phyloP scores from a whole-genome alignment of 2,113 vertebrate genomes.

The Ardeotis arabs region DNA sequence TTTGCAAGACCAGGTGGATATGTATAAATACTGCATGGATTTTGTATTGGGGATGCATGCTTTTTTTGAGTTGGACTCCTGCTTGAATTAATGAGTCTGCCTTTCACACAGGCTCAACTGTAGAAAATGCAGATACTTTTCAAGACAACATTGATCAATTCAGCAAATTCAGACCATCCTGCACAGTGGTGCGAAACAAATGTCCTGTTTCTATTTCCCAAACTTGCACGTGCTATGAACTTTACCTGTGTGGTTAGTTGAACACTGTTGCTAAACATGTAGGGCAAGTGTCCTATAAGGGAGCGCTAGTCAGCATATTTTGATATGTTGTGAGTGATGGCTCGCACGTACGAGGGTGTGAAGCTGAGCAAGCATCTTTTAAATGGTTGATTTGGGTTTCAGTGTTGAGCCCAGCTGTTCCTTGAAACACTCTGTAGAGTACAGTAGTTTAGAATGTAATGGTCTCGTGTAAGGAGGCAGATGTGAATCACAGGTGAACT shows the following conservation, averaged over 20 bases:
- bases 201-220: neutral
- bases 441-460: neutral
- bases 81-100: neutral
- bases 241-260: neutral
- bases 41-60: neutral
- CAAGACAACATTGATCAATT: neutral
- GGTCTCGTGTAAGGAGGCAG: neutral
- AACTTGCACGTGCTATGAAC: rapidly evolving
- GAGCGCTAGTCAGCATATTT: neutral
- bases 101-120: neutral
- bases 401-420: constrained; percentile 3
- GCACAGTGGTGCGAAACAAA: neutral
- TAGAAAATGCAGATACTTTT: neutral
- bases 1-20: neutral
- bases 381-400: constrained; percentile 26
- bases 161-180: neutral
- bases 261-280: neutral
- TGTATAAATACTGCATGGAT: neutral
- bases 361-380: constrained; percentile 11
- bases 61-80: neutral
- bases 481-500: constrained; percentile 32
- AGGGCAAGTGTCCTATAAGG: neutral
- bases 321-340: neutral
- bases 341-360: neutral
- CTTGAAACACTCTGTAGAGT: neutral